A percentile compares a stretch with the other conserved stretches of the same genome.
These are phyloP conservation scores for Abrostola tripartita DNA, from an alignment of 2,888 invertebrate species.

Conservation along the genomic window DNA sequence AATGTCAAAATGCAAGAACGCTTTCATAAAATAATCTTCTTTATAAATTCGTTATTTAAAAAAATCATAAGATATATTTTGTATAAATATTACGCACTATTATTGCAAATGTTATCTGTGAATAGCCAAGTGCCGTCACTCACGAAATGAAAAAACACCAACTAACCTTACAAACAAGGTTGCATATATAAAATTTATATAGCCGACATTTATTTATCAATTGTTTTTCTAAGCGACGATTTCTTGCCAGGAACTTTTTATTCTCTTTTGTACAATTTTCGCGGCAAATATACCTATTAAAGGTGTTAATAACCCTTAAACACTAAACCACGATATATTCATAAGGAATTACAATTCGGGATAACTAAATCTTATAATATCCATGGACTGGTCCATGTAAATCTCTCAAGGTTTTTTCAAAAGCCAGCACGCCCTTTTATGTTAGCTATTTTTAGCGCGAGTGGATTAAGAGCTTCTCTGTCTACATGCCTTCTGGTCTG, in stretches of 20 bases:
- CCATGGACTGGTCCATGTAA: not conserved
- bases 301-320: slow-evolving; percentile 1
- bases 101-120: no score
- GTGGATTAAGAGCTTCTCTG: slow-evolving; percentile 63
- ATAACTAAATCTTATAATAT: slow-evolving; percentile 17
- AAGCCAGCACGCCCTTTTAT: slow-evolving; percentile 72
- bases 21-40: no score
- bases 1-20: no score
- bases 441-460: slow-evolving; percentile 71
- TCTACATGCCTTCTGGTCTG: slow-evolving; percentile 64
- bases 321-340: slow-evolving; percentile 19
- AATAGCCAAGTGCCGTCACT: no score
- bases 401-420: slow-evolving; percentile 43
- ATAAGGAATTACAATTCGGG: slow-evolving; percentile 31
- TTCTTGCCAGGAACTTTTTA: not conserved
- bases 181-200: no score
- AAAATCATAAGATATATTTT: no score
- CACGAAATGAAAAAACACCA: no score
- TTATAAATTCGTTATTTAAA: no score
- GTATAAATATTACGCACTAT: no score
- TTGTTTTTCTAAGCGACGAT: no score
- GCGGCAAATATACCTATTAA: not conserved
- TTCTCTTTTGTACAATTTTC: not conserved
- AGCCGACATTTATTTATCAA: no score
- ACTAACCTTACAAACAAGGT: no score